A percentile compares a stretch with the other conserved stretches of the same genome.
Conservation (phyloP, 2,113 vertebrate species). For the Xenopus tropicalis region UCB_Xtro_10.0 CM004444.2:70098001-70098500, state of each 20-base stretch:
- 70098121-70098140: slow-evolving; percentile 80
- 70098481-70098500: slow-evolving; percentile 67
- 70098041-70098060: slow-evolving; percentile 55
- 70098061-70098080: slow-evolving; percentile 2
- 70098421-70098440: not conserved
- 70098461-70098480: slow-evolving; percentile 52
- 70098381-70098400: not conserved
- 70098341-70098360: not conserved
- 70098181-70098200: slow-evolving; percentile 7
- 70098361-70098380: slow-evolving; percentile 50
- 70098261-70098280: slow-evolving; percentile 24
- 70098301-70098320: slow-evolving; percentile 1
- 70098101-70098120: slow-evolving; percentile 49
- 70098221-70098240: accelerated
- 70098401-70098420: not conserved
- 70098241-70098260: slow-evolving; percentile 44
- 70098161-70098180: slow-evolving; percentile 73
- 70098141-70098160: slow-evolving; percentile 88
- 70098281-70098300: slow-evolving; percentile 43
- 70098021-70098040: slow-evolving; percentile 66
- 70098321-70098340: not conserved
- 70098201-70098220: slow-evolving; percentile 49
- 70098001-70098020: too few species aligned
- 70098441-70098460: not conserved
- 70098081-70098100: slow-evolving; percentile 23